phyloP scores from a whole-genome alignment of 2,888 invertebrate species.

The Diaperis boleti region DNA sequence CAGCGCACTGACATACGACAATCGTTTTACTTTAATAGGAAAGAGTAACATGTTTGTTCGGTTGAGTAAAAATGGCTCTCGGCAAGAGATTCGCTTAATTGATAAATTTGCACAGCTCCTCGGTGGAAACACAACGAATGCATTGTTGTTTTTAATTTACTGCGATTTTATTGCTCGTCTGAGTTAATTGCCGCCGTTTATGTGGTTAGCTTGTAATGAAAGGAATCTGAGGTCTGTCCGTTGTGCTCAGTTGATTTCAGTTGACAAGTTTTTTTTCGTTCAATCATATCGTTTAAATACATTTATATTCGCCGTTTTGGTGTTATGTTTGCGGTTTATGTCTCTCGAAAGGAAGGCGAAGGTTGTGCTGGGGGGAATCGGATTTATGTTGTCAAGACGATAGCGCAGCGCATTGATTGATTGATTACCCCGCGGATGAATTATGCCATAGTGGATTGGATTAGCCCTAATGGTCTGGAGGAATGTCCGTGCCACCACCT shows the following conservation, averaged over 20 bases:
- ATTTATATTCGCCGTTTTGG: background rate
- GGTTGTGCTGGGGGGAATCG: constrained; percentile 57
- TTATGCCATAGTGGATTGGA: constrained; percentile 63
- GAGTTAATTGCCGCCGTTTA: too few relatives aligned
- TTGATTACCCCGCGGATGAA: constrained; percentile 65
- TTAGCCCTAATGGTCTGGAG: constrained; percentile 61
- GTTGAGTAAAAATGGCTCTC: constrained; percentile 1
- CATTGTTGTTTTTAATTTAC: background rate
- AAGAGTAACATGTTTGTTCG: background rate
- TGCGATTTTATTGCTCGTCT: too few relatives aligned
- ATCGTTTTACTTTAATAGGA: constrained; percentile 10
- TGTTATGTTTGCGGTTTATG: background rate
- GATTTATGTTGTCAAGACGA: constrained; percentile 64
- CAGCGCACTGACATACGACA: background rate
- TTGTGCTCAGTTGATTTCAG: too few relatives aligned
- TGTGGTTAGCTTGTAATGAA: too few relatives aligned
- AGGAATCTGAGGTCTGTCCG: too few relatives aligned
- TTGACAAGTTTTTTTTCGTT: background rate
- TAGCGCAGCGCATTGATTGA: constrained; percentile 63
- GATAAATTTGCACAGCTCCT: too few relatives aligned
- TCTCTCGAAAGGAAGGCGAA: background rate
- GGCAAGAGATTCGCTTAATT: background rate
- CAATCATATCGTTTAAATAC: background rate
- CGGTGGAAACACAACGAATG: too few relatives aligned
- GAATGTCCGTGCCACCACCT: constrained; percentile 57